Conservation (phyloP, 2,797 vertebrate genomes). For the Crenuchus spilurus region DNA sequence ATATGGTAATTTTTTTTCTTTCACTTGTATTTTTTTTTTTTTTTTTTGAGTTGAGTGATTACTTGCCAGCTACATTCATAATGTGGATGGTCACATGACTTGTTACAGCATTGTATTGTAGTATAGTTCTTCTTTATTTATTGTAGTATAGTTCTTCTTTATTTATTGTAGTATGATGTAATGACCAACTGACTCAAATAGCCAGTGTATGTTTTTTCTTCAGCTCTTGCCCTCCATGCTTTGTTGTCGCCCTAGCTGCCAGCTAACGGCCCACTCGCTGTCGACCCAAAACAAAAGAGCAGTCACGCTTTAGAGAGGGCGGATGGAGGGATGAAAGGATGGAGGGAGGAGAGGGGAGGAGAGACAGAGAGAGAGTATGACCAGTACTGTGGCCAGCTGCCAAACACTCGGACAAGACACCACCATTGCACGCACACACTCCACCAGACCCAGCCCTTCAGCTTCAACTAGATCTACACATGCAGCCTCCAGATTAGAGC, state of each 20-base stretch:
- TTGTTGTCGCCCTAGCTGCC: background rate
- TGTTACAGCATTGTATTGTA: too few species aligned
- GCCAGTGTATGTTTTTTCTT: background rate
- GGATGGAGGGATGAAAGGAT: slow-evolving; percentile 31
- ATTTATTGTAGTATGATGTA: too few species aligned
- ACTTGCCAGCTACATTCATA: too few species aligned
- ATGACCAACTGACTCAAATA: background rate
- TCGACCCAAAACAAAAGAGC: slow-evolving; percentile 73
- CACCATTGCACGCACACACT: slow-evolving; percentile 56
- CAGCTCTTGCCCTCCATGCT: background rate
- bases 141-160: too few species aligned
- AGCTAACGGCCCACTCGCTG: slow-evolving; percentile 68
- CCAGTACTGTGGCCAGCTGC: slow-evolving; percentile 72
- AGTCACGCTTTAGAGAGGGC: slow-evolving; percentile 73
- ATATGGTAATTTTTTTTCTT: slow-evolving; percentile 93
- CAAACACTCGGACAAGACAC: slow-evolving; percentile 62
- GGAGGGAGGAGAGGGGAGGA: slow-evolving; percentile 8
- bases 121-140: too few species aligned
- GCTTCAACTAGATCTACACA: background rate
- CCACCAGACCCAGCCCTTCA: background rate
- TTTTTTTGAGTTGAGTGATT: too few species aligned
- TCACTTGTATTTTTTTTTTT: too few species aligned
- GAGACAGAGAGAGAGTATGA: slow-evolving; percentile 74
- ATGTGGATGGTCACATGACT: too few species aligned
- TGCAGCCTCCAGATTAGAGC: slow-evolving; percentile 2